Conservation (phyloP, 2,797 vertebrate genomes). For the Pogoniulus pusillus region DNA sequence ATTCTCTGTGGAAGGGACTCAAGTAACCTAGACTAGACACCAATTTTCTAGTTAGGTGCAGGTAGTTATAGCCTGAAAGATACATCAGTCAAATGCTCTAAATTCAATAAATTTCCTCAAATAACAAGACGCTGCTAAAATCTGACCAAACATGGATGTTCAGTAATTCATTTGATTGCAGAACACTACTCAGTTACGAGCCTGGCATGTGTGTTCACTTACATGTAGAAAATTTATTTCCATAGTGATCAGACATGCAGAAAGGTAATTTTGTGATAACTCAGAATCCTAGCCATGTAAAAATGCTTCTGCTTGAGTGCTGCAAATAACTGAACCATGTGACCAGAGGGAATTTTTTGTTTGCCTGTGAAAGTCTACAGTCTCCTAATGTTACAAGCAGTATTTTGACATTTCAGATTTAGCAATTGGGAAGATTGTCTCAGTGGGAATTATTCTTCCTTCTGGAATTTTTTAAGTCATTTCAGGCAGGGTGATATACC, state of each 20-base stretch:
- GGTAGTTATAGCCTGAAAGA: not conserved
- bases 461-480: not conserved
- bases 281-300: not conserved
- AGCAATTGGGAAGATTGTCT: not conserved
- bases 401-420: not conserved
- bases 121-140: not conserved
- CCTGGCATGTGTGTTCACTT: not conserved
- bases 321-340: slow-evolving; percentile 39
- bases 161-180: not conserved
- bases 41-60: not conserved
- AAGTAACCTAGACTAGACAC: not conserved
- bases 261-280: slow-evolving; percentile 62
- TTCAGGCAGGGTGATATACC: not conserved
- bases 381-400: not conserved
- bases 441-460: not conserved
- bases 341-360: not conserved
- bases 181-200: not conserved
- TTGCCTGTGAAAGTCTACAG: not conserved
- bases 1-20: not conserved
- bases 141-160: not conserved
- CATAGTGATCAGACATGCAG: slow-evolving; percentile 54
- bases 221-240: slow-evolving; percentile 62
- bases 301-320: slow-evolving; percentile 38
- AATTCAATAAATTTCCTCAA: not conserved
- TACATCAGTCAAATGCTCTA: not conserved